Percentiles rank a stretch among this genome's conserved stretches.
Evolutionary conservation across 2,888 invertebrate species (phyloP).

Genomic region (Latrodectus hesperus): DNA sequence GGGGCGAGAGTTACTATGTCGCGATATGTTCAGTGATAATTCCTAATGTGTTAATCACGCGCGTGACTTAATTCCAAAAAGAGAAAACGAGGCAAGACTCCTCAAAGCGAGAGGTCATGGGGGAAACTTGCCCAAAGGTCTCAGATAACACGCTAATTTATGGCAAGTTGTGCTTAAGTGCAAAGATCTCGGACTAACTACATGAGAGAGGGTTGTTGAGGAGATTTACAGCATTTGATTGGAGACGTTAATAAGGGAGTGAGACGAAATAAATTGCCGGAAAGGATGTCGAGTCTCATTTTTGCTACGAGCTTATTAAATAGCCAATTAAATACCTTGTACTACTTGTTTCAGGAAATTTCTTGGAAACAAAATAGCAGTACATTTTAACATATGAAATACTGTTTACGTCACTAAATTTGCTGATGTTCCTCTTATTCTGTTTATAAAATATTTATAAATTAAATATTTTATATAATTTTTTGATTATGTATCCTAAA

Average conservation of each 20-base stretch:
- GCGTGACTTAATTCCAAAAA: constrained; percentile 31
- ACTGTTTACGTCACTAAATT: too few species aligned
- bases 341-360: too few species aligned
- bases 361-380: too few species aligned
- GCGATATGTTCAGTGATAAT: constrained; percentile 30
- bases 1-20: constrained; percentile 32
- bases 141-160: constrained; percentile 45
- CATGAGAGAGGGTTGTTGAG: constrained; percentile 25
- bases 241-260: constrained; percentile 16
- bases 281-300: too few species aligned
- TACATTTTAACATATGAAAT: too few species aligned
- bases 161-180: constrained; percentile 28
- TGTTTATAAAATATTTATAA: too few species aligned
- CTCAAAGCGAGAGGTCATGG: background rate
- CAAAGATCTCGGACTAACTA: constrained; percentile 22
- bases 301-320: too few species aligned
- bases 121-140: background rate
- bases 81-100: background rate
- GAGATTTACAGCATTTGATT: constrained; percentile 46
- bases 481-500: too few species aligned
- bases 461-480: too few species aligned
- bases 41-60: constrained; percentile 56
- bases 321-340: too few species aligned
- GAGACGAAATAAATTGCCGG: constrained; percentile 36
- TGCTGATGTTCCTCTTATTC: too few species aligned